A percentile compares a stretch with the other conserved stretches of the same genome.
Evolutionary conservation across 2,888 invertebrate genomes (phyloP).

Genomic region (Epirrhoe alternata): DNA sequence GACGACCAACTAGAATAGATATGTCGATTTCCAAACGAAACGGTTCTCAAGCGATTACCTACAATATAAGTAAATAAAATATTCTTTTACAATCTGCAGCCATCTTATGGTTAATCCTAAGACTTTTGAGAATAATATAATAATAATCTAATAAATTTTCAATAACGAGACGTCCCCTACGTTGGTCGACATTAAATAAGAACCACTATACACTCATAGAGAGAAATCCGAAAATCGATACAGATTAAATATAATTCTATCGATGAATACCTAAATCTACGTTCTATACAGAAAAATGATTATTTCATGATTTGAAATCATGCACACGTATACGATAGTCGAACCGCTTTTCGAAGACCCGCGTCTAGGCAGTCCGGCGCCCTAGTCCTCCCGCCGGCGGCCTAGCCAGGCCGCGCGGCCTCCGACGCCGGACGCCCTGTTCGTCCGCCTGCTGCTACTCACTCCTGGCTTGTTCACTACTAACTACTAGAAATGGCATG

Average conservation of each 20-base stretch:
- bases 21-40: slow-evolving; percentile 70
- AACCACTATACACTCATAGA: slow-evolving; percentile 85
- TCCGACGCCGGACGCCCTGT: slow-evolving; percentile 33
- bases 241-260: slow-evolving; percentile 84
- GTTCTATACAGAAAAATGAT: slow-evolving; percentile 81
- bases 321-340: slow-evolving; percentile 83
- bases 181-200: slow-evolving; percentile 85
- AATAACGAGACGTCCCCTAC: slow-evolving; percentile 83
- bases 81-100: slow-evolving; percentile 82
- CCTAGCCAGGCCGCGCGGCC: not conserved
- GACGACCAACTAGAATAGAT: slow-evolving; percentile 64
- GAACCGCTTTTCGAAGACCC: slow-evolving; percentile 81
- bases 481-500: slow-evolving; percentile 57
- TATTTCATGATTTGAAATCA: slow-evolving; percentile 82
- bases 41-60: slow-evolving; percentile 77
- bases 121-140: slow-evolving; percentile 76
- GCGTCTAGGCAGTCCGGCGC: slow-evolving; percentile 65
- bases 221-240: slow-evolving; percentile 85
- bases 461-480: slow-evolving; percentile 40
- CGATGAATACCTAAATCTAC: slow-evolving; percentile 82
- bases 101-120: slow-evolving; percentile 84
- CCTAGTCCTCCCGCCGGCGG: slow-evolving; percentile 34
- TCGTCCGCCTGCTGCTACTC: slow-evolving; percentile 49
- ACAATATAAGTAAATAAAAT: slow-evolving; percentile 81
- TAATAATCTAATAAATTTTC: slow-evolving; percentile 84